These are phyloP conservation scores for Psophia crepitans DNA, from an alignment of 2,113 vertebrate genomes.

Conservation along the genomic window DNA sequence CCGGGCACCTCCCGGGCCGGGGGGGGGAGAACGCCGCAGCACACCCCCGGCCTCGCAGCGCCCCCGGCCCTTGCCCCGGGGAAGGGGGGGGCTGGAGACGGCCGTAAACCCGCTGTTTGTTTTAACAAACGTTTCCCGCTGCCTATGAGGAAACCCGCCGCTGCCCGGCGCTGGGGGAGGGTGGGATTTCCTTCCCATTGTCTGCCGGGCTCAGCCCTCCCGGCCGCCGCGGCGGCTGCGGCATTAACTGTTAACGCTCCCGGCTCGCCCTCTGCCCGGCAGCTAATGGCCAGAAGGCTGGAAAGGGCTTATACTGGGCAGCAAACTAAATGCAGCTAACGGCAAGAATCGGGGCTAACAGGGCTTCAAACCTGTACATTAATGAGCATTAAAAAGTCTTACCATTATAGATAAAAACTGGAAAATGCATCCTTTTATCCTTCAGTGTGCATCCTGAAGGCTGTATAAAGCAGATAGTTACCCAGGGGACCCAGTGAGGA, in stretches of 20 bases:
- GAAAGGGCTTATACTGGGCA: accelerated
- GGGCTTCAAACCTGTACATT: neutral
- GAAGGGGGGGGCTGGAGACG: neutral
- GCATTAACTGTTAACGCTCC: neutral
- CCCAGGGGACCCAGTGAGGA: neutral
- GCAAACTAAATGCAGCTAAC: neutral
- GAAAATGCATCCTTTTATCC: neutral
- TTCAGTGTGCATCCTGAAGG: neutral
- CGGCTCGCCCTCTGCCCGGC: neutral
- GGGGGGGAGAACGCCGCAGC: neutral
- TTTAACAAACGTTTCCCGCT: neutral
- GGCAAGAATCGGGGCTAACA: neutral
- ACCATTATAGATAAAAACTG: neutral
- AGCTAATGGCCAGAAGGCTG: neutral
- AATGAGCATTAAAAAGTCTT: neutral
- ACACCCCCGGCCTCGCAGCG: neutral
- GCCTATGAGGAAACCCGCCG: neutral
- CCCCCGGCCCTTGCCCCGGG: neutral
- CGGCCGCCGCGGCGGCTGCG: neutral
- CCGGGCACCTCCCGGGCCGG: neutral
- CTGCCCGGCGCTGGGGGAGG: neutral
- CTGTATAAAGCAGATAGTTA: neutral
- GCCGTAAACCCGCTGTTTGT: neutral
- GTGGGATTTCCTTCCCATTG: slow-evolving; percentile 53
- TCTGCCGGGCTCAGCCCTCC: neutral